Conservation (phyloP, 2,797 vertebrate genomes). For the Micromesistius poutassou region DNA sequence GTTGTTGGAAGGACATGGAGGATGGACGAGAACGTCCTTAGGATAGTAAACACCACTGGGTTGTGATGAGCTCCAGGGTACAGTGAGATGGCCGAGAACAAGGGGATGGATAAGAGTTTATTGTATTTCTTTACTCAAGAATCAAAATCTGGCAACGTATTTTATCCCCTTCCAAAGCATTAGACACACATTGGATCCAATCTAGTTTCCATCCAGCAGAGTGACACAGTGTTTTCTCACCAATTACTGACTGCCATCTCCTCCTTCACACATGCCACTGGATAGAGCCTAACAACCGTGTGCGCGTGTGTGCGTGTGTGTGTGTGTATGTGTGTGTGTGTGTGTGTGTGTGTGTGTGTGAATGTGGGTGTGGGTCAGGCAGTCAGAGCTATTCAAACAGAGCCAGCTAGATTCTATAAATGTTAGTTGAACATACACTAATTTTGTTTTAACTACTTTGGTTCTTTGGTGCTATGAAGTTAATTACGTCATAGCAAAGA, state of each 20-base stretch:
- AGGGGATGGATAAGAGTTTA: background rate
- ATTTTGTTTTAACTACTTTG: background rate
- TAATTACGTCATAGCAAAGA: background rate
- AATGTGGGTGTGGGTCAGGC: conserved; percentile 19
- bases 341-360: conserved; percentile 13
- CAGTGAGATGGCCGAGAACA: background rate
- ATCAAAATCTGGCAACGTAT: conserved; percentile 9
- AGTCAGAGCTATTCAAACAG: conserved; percentile 6
- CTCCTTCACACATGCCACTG: conserved; percentile 65
- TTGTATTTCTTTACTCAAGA: background rate
- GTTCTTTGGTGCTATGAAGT: background rate
- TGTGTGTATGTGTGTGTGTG: conserved; percentile 9
- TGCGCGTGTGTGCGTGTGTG: conserved; percentile 9
- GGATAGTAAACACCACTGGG: background rate
- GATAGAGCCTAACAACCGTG: conserved; percentile 43
- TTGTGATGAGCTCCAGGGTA: background rate
- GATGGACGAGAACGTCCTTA: background rate
- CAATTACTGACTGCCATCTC: conserved; percentile 68
- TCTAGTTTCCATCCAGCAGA: conserved; percentile 56
- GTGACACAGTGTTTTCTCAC: conserved; percentile 71
- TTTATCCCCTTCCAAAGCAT: conserved; percentile 44
- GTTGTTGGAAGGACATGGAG: background rate
- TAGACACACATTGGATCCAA: conserved; percentile 59
- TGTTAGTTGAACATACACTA: background rate
- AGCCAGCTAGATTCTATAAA: background rate